Percentiles rank a stretch among this genome's conserved stretches.
Evolutionary conservation across 2,797 vertebrate genomes (phyloP).

Genomic region (Momotus momota): DNA sequence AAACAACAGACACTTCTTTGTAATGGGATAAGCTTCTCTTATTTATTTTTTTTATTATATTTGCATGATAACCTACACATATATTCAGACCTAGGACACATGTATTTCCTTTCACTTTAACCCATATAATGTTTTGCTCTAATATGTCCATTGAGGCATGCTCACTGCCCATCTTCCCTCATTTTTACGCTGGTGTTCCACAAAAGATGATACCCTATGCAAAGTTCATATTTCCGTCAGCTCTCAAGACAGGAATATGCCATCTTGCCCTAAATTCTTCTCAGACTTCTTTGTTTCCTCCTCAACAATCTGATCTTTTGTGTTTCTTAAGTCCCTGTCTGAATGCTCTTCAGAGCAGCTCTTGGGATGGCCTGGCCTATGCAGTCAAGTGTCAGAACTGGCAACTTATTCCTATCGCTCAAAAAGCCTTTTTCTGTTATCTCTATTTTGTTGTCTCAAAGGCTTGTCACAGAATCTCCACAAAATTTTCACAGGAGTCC

Average conservation of each 20-base stretch:
- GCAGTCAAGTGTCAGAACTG: neutral
- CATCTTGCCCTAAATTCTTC: neutral
- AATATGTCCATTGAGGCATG: neutral
- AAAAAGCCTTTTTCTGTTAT: neutral
- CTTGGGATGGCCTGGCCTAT: neutral
- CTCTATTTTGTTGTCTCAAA: neutral
- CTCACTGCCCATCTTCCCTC: neutral
- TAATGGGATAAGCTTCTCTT: neutral
- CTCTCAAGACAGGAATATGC: neutral
- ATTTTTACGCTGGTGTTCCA: neutral
- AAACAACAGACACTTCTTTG: neutral
- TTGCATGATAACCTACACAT: neutral
- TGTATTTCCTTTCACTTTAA: neutral
- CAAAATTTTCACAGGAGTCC: neutral
- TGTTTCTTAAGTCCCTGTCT: neutral
- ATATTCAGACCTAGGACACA: rapidly evolving
- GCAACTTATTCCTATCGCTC: neutral
- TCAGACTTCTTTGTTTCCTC: neutral
- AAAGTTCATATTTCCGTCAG: neutral
- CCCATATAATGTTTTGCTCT: neutral
- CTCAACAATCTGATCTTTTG: neutral
- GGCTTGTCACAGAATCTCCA: neutral
- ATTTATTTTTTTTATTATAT: neutral
- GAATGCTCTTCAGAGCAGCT: neutral
- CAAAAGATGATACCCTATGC: neutral